phyloP scores from a whole-genome alignment of 2,888 invertebrate genomes.

The Drosophila eohydei region DNA sequence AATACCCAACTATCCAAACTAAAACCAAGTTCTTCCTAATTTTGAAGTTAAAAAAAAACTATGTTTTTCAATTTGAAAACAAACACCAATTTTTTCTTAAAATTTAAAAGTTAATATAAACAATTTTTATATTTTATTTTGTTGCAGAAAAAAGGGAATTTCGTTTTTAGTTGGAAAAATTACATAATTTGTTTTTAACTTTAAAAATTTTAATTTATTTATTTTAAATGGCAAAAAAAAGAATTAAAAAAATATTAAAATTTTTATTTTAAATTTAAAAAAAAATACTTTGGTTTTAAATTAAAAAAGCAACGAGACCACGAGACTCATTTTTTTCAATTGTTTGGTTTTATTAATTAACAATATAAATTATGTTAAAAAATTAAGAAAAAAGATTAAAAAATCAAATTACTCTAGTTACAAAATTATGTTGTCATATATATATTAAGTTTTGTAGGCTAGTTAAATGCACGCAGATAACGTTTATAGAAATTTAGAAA shows the following conservation, averaged over 20 bases:
- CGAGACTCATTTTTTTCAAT: conserved; percentile 68
- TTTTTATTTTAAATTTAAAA: conserved; percentile 20
- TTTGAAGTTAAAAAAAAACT: conserved; percentile 39
- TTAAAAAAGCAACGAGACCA: conserved; percentile 61
- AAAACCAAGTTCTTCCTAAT: conserved; percentile 73
- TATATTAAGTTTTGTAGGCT: conserved; percentile 65
- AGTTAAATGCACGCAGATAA: conserved; percentile 51
- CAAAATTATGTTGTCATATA: conserved; percentile 74
- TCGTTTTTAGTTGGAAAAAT: conserved; percentile 30
- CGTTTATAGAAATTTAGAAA: conserved; percentile 72
- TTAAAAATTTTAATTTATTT: conserved; percentile 25
- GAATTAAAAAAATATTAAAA: neutral
- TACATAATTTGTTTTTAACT: conserved; percentile 11
- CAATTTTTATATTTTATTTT: conserved; percentile 19
- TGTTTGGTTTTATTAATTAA: conserved; percentile 62
- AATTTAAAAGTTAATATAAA: conserved; percentile 17
- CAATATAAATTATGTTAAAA: conserved; percentile 38
- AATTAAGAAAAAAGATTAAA: conserved; percentile 20
- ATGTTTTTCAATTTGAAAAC: conserved; percentile 35
- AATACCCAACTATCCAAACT: conserved; percentile 18
- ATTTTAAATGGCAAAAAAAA: conserved; percentile 23
- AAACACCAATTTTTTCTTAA: conserved; percentile 29
- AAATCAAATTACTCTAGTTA: conserved; percentile 38
- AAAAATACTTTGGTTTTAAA: neutral
- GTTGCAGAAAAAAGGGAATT: neutral